Evolutionary conservation across 2,888 invertebrate genomes (phyloP).

Genomic region (Ichneumon xanthorius): DNA sequence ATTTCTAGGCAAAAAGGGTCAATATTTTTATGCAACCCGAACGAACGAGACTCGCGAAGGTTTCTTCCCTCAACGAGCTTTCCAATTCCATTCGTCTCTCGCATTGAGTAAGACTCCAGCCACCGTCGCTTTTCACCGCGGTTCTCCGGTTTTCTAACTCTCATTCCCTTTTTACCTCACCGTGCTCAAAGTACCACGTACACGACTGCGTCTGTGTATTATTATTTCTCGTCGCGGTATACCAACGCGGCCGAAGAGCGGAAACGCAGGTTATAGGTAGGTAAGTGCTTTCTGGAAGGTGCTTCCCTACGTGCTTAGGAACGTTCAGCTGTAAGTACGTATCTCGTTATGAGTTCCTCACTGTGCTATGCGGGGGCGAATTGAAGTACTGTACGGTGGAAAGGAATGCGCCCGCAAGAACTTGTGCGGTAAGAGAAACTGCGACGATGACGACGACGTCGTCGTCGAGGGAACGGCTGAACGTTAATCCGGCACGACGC

Average conservation of each 20-base stretch:
- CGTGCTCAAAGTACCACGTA: neutral
- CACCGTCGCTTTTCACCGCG: neutral
- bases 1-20: neutral
- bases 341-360: constrained; percentile 53
- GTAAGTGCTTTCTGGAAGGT: constrained; percentile 60
- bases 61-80: neutral
- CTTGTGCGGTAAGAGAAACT: constrained; percentile 43
- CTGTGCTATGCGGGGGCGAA: constrained; percentile 26
- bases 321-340: constrained; percentile 44
- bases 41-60: neutral
- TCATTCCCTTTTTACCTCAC: neutral
- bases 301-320: constrained; percentile 62
- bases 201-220: constrained; percentile 6
- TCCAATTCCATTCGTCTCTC: constrained; percentile 11
- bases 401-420: constrained; percentile 51
- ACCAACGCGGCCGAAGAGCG: neutral
- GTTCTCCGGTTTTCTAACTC: constrained; percentile 9
- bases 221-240: constrained; percentile 9
- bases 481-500: constrained; percentile 65
- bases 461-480: constrained; percentile 54
- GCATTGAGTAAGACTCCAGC: neutral
- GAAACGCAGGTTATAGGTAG: constrained; percentile 27
- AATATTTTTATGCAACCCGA: neutral
- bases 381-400: constrained; percentile 57
- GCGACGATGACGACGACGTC: constrained; percentile 34